Percentiles rank a stretch among this genome's conserved stretches.
These are phyloP conservation scores for Lophochroa leadbeateri DNA, from an alignment of 2,113 vertebrate species.

Conservation along the genomic window DNA sequence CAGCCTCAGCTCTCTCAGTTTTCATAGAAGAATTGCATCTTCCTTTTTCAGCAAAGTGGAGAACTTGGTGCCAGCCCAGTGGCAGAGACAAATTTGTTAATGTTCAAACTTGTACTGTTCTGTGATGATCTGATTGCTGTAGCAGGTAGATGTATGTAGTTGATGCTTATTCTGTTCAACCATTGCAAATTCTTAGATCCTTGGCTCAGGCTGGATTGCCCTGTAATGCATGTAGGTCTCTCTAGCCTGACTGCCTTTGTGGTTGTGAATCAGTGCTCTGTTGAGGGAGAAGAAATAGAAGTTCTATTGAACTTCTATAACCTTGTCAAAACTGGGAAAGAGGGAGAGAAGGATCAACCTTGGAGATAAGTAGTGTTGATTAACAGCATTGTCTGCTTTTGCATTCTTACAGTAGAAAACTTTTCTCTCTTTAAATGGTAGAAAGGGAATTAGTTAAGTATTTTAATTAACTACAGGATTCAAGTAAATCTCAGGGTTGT, in stretches of 20 bases:
- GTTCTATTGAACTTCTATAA: neutral
- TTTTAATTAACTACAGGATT: neutral
- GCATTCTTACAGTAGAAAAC: neutral
- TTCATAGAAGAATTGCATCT: neutral
- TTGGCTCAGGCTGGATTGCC: neutral
- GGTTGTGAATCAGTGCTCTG: neutral
- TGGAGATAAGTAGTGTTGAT: neutral
- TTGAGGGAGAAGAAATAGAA: neutral
- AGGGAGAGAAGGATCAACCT: neutral
- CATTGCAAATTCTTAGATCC: neutral
- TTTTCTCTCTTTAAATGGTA: neutral
- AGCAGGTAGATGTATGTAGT: neutral
- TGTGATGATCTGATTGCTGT: neutral
- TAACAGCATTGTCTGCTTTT: neutral
- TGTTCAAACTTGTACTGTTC: neutral
- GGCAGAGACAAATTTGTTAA: neutral
- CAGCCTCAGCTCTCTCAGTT: neutral
- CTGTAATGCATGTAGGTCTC: rapidly evolving
- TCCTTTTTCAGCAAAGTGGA: neutral
- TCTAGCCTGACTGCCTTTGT: neutral
- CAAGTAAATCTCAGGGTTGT: neutral
- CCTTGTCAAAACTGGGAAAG: neutral
- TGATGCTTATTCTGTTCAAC: neutral
- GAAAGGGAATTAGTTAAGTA: neutral
- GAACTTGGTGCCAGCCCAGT: neutral